A percentile compares a stretch with the other conserved stretches of the same genome.
These are phyloP conservation scores for Sebastes schlegelii DNA, from an alignment of 2,113 vertebrate species.

Conservation along the genomic window DNA sequence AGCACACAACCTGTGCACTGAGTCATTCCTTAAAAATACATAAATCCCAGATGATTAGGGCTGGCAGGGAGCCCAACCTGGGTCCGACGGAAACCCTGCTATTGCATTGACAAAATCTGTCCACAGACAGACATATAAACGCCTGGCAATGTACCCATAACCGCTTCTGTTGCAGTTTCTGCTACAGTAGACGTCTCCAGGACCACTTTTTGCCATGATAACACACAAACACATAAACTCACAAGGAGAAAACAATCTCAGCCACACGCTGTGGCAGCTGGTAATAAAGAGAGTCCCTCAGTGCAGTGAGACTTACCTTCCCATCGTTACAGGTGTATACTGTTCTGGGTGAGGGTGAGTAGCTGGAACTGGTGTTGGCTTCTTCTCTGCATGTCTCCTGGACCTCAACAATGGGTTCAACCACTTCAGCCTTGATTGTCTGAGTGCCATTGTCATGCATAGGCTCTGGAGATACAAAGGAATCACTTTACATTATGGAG, in stretches of 20 bases:
- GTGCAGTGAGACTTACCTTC: slow-evolving; percentile 76
- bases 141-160: neutral
- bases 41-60: no score
- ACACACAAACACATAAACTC: neutral
- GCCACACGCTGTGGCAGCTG: neutral
- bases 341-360: slow-evolving; percentile 85
- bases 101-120: neutral
- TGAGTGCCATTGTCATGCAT: slow-evolving; percentile 89
- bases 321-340: slow-evolving; percentile 88
- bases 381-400: slow-evolving; percentile 85
- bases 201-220: neutral
- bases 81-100: no score
- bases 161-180: neutral
- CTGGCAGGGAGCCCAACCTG: no score
- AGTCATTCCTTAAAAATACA: no score
- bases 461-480: slow-evolving; percentile 79
- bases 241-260: neutral
- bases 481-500: slow-evolving; percentile 4
- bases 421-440: slow-evolving; percentile 88
- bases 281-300: neutral
- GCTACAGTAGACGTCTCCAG: neutral
- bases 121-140: neutral
- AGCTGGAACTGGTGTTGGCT: slow-evolving; percentile 88
- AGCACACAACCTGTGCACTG: no score
- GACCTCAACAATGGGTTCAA: slow-evolving; percentile 84